Evolutionary conservation across 2,113 vertebrate species (phyloP).

Genomic region (Arenaria interpres): DNA sequence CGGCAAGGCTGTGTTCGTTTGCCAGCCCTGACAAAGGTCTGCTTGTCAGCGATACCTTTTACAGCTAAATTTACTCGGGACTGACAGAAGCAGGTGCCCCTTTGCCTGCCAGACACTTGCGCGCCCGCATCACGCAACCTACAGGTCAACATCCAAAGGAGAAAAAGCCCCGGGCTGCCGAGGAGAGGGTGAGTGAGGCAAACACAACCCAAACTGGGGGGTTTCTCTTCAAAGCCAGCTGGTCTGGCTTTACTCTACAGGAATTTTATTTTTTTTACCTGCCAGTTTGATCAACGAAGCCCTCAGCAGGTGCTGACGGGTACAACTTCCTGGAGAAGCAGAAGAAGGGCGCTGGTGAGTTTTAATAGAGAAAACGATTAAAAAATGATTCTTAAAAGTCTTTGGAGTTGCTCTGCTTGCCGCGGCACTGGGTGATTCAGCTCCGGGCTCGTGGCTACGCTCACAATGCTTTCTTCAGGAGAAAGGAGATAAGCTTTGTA

Average conservation of each 20-base stretch:
- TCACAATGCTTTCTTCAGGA: not conserved
- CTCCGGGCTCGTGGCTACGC: not conserved
- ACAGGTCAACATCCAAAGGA: constrained; percentile 82
- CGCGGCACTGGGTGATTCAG: not conserved
- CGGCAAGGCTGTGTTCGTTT: constrained; percentile 76
- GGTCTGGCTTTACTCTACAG: constrained; percentile 96
- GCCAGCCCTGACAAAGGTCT: constrained; percentile 91
- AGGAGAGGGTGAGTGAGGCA: constrained; percentile 86
- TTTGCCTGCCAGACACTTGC: constrained; percentile 85
- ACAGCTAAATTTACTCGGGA: constrained; percentile 95
- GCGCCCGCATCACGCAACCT: constrained; percentile 80
- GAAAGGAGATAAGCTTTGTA: constrained; percentile 21
- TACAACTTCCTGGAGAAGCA: constrained; percentile 95
- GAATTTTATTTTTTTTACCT: constrained; percentile 83
- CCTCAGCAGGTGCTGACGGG: constrained; percentile 95
- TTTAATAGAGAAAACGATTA: constrained; percentile 65
- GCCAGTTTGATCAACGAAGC: constrained; percentile 81
- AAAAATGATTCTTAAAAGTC: constrained; percentile 5
- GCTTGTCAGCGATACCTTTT: constrained; percentile 90
- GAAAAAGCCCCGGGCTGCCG: constrained; percentile 82
- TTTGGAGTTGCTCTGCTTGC: constrained; percentile 40
- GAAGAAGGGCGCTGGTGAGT: constrained; percentile 92
- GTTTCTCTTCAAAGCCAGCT: constrained; percentile 99
- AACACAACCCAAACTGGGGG: constrained; percentile 90
- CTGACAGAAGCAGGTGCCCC: constrained; percentile 91